These are phyloP conservation scores for Apis laboriosa DNA, from an alignment of 1,140 invertebrate genomes.

Conservation along the genomic window DNA sequence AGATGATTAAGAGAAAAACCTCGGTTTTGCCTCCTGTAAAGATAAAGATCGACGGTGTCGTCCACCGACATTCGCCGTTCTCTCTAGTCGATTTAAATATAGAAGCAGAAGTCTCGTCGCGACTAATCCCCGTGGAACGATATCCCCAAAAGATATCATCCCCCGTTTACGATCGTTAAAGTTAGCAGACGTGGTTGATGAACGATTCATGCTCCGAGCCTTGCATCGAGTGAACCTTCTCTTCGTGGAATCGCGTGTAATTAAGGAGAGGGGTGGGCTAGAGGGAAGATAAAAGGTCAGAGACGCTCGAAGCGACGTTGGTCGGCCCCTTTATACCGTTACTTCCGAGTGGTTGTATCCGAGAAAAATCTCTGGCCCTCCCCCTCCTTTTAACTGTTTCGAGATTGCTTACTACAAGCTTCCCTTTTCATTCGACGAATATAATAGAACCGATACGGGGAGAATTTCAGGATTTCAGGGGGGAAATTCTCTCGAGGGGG, in stretches of 20 bases:
- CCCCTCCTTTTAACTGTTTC: not conserved
- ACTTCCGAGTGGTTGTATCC: no score
- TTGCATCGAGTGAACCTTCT: not conserved
- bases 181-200: not conserved
- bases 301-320: not conserved
- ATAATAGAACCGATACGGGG: not conserved
- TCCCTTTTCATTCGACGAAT: not conserved
- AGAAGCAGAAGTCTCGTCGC: not conserved
- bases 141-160: not conserved
- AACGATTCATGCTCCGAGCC: not conserved
- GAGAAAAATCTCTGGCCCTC: no score
- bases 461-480: no score
- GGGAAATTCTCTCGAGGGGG: not conserved
- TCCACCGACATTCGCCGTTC: not conserved
- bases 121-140: not conserved
- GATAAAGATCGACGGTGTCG: not conserved
- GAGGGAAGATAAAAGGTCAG: not conserved
- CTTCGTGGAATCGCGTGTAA: not conserved
- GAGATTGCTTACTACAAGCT: not conserved
- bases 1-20: not conserved
- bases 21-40: not conserved
- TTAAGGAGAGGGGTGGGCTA: not conserved
- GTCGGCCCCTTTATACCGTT: not conserved
- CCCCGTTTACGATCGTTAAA: not conserved
- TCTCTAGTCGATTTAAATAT: not conserved